phyloP scores from a whole-genome alignment of 2,888 invertebrate genomes.

The Drosophila sordidula region DNA sequence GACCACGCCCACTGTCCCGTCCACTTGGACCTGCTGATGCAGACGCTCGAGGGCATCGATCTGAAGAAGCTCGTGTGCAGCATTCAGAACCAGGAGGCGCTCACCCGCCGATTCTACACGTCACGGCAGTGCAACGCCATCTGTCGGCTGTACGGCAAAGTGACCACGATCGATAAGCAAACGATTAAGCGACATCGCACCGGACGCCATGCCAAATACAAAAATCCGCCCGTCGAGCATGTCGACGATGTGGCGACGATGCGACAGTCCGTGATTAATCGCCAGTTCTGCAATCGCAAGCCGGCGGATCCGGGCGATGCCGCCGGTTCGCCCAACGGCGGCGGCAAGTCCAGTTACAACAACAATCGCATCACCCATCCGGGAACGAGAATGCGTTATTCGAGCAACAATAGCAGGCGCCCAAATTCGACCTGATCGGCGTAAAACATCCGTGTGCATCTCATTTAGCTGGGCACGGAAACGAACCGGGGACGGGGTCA shows the following conservation, averaged over 20 bases:
- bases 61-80: conserved; percentile 53
- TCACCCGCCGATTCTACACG: conserved; percentile 18
- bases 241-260: neutral
- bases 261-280: conserved; percentile 25
- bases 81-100: conserved; percentile 35
- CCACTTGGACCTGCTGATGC: conserved; percentile 38
- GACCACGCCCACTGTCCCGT: conserved; percentile 31
- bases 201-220: neutral
- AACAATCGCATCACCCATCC: too few relatives aligned
- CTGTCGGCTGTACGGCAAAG: conserved; percentile 44
- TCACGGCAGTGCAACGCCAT: conserved; percentile 31
- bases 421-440: too few relatives aligned
- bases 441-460: too few relatives aligned
- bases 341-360: too few relatives aligned
- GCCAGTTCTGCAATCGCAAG: conserved; percentile 30
- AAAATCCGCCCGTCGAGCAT: neutral
- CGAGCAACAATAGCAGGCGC: neutral
- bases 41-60: conserved; percentile 15
- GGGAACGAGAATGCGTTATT: neutral
- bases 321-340: neutral
- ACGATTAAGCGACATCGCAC: conserved; percentile 14
- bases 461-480: too few relatives aligned
- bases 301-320: neutral
- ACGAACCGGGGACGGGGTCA: too few relatives aligned
- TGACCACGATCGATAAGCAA: conserved; percentile 38